Conservation (phyloP, 2,888 invertebrate species). For the Heliconius cydno region DNA sequence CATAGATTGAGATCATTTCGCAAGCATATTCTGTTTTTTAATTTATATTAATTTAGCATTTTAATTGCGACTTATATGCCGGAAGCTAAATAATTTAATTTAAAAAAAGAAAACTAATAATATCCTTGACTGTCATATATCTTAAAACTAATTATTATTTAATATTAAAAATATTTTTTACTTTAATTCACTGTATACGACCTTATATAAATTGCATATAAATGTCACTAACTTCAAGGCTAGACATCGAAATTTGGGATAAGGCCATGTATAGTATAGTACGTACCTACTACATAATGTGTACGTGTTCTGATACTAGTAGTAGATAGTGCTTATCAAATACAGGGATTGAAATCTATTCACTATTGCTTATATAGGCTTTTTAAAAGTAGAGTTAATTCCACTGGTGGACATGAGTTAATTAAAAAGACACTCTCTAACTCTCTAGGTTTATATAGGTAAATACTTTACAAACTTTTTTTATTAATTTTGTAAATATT, state of each 20-base stretch:
- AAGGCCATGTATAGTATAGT: conserved; percentile 8
- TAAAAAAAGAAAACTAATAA: not conserved
- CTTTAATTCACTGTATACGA: not conserved
- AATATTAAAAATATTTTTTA: not conserved
- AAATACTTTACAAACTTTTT: not conserved
- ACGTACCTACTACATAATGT: not conserved
- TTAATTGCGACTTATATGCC: too few species aligned
- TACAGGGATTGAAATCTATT: not conserved
- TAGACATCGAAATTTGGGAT: conserved; percentile 11
- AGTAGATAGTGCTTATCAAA: not conserved
- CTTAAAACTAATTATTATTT: conserved; percentile 2
- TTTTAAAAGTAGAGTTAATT: too few species aligned
- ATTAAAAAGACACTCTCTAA: not conserved
- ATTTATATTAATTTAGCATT: too few species aligned
- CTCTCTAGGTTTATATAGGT: too few species aligned
- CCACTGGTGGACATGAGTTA: not conserved
- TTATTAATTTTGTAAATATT: not conserved
- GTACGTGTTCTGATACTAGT: not conserved
- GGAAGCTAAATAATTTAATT: too few species aligned
- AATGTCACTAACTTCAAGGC: conserved; percentile 20
- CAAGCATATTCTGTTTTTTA: too few species aligned
- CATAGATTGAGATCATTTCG: too few species aligned
- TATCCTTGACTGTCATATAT: not conserved
- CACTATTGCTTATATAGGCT: not conserved
- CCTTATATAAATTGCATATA: conserved; percentile 5